These are phyloP conservation scores for Protophormia terraenovae DNA, from an alignment of 2,888 invertebrate genomes.

Conservation along the genomic window DNA sequence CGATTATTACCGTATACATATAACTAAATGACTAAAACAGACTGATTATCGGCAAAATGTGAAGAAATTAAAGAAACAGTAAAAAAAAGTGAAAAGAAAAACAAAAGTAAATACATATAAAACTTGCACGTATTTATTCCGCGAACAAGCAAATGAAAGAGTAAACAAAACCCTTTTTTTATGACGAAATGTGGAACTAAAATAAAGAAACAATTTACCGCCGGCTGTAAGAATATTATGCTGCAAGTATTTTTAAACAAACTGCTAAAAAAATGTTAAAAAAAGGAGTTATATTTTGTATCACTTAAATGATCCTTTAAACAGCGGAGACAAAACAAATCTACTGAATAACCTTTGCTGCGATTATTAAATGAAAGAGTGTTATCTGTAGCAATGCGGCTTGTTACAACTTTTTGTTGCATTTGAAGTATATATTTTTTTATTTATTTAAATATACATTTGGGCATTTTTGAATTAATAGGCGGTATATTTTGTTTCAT, in stretches of 20 bases:
- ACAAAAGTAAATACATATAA: neutral
- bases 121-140: neutral
- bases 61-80: constrained; percentile 22
- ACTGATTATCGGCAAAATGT: constrained; percentile 50
- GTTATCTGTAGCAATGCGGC: constrained; percentile 34
- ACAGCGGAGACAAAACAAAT: too few relatives aligned
- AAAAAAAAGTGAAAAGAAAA: too few relatives aligned
- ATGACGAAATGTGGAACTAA: constrained; percentile 60
- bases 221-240: constrained; percentile 8
- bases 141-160: neutral
- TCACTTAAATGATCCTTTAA: neutral
- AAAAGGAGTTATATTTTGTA: neutral
- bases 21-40: neutral
- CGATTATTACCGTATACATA: constrained; percentile 54
- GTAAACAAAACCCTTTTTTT: constrained; percentile 51
- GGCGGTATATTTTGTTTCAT: constrained; percentile 48
- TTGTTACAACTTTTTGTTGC: too few relatives aligned
- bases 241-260: neutral
- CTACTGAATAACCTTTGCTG: too few relatives aligned
- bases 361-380: constrained; percentile 2
- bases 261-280: neutral
- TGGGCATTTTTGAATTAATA: constrained; percentile 26
- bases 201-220: constrained; percentile 54
- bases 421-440: too few relatives aligned
- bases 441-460: neutral